Conservation (phyloP, 2,797 vertebrate genomes). For the Karalla daura region DNA sequence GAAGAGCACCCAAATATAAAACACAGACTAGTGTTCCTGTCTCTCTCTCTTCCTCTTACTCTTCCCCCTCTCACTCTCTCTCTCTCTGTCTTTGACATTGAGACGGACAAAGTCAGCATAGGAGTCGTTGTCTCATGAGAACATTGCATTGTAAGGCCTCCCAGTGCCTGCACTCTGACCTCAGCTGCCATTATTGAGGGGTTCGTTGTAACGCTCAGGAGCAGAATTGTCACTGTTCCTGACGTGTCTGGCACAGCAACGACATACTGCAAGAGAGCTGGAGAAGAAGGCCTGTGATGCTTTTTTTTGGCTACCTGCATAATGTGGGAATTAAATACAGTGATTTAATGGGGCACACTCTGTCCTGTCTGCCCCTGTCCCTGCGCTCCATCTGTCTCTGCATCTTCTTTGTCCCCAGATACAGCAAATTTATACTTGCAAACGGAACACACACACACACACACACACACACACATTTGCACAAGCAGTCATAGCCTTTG, state of each 20-base stretch:
- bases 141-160: conserved; percentile 23
- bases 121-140: conserved; percentile 26
- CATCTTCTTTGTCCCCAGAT: conserved; percentile 11
- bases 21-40: conserved; percentile 4
- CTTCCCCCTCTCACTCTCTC: not conserved
- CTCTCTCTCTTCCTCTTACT: not conserved
- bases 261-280: not conserved
- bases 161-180: conserved; percentile 6
- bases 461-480: not conserved
- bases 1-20: conserved; percentile 59
- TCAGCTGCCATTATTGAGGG: not conserved
- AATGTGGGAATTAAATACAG: conserved; percentile 29
- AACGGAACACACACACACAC: conserved; percentile 8
- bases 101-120: conserved; percentile 17
- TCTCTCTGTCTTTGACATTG: conserved; percentile 20
- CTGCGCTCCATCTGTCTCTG: conserved; percentile 25
- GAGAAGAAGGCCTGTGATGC: not conserved
- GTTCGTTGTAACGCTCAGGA: not conserved
- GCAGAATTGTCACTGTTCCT: conserved; percentile 7
- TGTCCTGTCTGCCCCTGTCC: conserved; percentile 24
- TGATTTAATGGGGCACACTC: conserved; percentile 24
- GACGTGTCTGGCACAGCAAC: conserved; percentile 8
- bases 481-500: too few relatives aligned
- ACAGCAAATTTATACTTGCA: not conserved
- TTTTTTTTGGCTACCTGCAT: conserved; percentile 32